phyloP scores from a whole-genome alignment of 2,113 vertebrate species.

The human region DNA sequence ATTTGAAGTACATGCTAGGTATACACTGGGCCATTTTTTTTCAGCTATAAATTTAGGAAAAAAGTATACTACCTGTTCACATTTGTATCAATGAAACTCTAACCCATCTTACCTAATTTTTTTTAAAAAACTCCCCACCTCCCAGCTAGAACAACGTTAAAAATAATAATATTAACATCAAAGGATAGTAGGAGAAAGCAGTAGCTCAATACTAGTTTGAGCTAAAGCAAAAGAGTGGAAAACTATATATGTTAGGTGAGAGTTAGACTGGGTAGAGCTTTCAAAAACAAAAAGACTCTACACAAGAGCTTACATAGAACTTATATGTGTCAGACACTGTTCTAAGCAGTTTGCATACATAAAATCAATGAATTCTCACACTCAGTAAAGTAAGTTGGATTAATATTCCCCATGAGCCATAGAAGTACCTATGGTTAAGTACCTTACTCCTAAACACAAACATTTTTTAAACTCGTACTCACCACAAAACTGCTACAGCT shows the following conservation, averaged over 20 bases:
- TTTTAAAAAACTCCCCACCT: background rate
- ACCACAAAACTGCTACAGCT: background rate
- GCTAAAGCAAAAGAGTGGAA: background rate
- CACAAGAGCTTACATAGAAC: background rate
- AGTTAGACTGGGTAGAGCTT: background rate
- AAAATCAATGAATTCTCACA: background rate
- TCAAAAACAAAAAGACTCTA: background rate
- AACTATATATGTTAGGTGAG: background rate
- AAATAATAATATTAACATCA: background rate
- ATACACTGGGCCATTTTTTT: background rate
- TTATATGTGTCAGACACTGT: background rate
- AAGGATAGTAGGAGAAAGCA: background rate
- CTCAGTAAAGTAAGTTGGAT: background rate
- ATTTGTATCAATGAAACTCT: background rate
- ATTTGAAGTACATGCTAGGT: background rate
- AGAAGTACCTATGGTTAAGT: background rate
- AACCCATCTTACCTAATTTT: background rate
- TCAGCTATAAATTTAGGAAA: background rate
- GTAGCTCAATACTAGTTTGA: background rate
- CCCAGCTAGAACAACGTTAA: background rate
- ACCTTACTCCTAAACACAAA: background rate
- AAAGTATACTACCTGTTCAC: background rate
- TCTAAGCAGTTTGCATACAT: background rate
- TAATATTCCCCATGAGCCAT: background rate
- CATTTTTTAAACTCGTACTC: background rate